Conservation (phyloP, 2,797 vertebrate genomes). For the Sylvilagus floridanus region DNA sequence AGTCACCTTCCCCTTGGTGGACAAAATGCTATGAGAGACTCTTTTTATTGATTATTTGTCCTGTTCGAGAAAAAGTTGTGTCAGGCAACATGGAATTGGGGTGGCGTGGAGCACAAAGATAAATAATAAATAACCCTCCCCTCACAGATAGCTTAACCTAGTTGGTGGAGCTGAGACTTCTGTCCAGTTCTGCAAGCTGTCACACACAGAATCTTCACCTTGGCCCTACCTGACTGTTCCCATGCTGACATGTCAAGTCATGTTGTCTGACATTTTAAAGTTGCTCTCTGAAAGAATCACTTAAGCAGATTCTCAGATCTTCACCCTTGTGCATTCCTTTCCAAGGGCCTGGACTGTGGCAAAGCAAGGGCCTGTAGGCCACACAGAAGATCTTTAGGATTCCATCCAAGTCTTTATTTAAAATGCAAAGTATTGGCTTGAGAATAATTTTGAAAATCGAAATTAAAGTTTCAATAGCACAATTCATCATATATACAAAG, state of each 20-base stretch:
- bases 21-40: constrained; percentile 52
- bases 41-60: constrained; percentile 42
- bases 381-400: constrained; percentile 11
- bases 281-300: neutral
- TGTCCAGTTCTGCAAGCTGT: neutral
- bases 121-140: neutral
- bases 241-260: neutral
- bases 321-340: neutral
- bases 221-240: neutral
- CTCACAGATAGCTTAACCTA: neutral
- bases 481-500: neutral
- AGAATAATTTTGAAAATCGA: constrained; percentile 55
- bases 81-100: neutral
- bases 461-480: constrained; percentile 53
- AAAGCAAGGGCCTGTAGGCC: neutral
- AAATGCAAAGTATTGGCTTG: neutral
- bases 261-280: constrained; percentile 29
- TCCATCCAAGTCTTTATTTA: constrained; percentile 30
- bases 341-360: neutral
- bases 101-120: neutral
- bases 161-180: neutral
- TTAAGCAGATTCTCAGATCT: neutral
- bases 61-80: neutral
- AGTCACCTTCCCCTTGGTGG: neutral
- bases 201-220: neutral